Conservation (phyloP, 2,888 invertebrate genomes). For the Patella pellucida region DNA sequence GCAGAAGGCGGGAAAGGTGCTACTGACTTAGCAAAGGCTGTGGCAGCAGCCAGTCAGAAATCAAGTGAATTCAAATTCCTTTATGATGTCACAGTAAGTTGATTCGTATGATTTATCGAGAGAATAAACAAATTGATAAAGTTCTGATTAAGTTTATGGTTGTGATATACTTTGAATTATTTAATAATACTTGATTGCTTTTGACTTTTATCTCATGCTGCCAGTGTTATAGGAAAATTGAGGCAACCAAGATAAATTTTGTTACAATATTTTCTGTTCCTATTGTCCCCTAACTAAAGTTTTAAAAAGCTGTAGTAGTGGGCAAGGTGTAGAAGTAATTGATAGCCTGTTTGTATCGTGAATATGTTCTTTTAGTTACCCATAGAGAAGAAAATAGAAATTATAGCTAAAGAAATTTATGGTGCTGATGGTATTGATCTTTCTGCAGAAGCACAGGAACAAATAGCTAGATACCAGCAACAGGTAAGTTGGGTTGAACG, state of each 20-base stretch:
- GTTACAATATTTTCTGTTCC: too few species aligned
- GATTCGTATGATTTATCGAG: too few species aligned
- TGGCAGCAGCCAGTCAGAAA: conserved; percentile 82
- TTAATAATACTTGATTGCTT: too few species aligned
- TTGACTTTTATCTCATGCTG: too few species aligned
- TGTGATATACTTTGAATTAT: too few species aligned
- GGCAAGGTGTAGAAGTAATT: too few species aligned
- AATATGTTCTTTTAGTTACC: conserved; percentile 72
- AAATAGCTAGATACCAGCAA: conserved; percentile 80
- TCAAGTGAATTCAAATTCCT: conserved; percentile 75
- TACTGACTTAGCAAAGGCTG: conserved; percentile 85
- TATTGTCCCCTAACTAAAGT: too few species aligned
- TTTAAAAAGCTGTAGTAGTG: too few species aligned
- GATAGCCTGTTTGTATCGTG: not conserved
- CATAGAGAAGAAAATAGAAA: conserved; percentile 88
- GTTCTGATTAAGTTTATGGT: not conserved
- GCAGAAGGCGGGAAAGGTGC: conserved; percentile 90
- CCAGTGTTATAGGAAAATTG: too few species aligned
- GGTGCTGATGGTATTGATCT: conserved; percentile 91
- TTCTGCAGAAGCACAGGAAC: conserved; percentile 79
- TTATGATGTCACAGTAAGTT: conserved; percentile 69
- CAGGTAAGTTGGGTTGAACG: conserved; percentile 75
- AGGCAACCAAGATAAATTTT: too few species aligned
- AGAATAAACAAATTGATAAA: not conserved
- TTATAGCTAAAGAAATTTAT: conserved; percentile 93